Percentiles rank a stretch among this genome's conserved stretches.
These are phyloP conservation scores for Oceanodroma tethys DNA, from an alignment of 2,113 vertebrate species.

Conservation along the genomic window DNA sequence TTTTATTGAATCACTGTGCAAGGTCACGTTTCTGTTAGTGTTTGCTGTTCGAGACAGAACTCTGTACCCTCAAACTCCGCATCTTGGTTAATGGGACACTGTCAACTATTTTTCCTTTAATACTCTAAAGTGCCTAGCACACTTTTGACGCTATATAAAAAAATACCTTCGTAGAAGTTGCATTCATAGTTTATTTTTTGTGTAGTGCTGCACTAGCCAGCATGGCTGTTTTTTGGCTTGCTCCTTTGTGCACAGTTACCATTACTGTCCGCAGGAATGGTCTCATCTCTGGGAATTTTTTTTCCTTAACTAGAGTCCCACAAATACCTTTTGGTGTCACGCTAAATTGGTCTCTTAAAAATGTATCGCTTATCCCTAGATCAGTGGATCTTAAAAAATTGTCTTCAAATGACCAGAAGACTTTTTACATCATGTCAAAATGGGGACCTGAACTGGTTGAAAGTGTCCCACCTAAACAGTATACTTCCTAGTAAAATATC, in stretches of 20 bases:
- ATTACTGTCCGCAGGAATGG: constrained; percentile 29
- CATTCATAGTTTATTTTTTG: constrained; percentile 10
- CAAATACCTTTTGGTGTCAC: constrained; percentile 38
- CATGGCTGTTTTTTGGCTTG: constrained; percentile 45
- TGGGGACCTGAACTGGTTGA: neutral
- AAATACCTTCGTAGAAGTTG: constrained; percentile 31
- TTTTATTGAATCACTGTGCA: constrained; percentile 59
- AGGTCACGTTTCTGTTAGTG: constrained; percentile 43
- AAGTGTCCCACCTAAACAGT: neutral
- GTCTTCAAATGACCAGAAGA: neutral
- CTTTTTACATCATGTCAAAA: neutral
- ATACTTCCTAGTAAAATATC: rapidly evolving
- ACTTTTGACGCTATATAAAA: constrained; percentile 48
- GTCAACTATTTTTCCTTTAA: constrained; percentile 51
- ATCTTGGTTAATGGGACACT: constrained; percentile 47
- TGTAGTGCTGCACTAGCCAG: constrained; percentile 54
- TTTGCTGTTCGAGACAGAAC: constrained; percentile 38
- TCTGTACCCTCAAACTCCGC: constrained; percentile 35
- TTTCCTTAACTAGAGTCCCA: constrained; percentile 39
- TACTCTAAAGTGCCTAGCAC: constrained; percentile 71
- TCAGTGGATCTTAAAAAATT: neutral
- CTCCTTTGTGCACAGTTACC: constrained; percentile 53
- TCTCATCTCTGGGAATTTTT: constrained; percentile 52
- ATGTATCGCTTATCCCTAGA: neutral
- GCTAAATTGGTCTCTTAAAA: neutral